phyloP scores from a whole-genome alignment of 2,888 invertebrate species.

The Drosophila cognata region DNA sequence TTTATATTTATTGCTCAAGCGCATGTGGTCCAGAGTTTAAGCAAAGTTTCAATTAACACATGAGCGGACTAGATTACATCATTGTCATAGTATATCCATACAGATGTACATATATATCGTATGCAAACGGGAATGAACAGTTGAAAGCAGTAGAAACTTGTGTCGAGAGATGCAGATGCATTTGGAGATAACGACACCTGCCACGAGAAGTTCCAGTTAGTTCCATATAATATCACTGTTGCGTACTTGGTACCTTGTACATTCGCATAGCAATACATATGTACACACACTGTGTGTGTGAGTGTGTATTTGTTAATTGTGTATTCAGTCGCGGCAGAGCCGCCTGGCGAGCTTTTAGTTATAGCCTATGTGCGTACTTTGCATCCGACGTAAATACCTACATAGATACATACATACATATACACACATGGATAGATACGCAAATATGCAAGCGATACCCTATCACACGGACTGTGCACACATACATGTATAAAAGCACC shows the following conservation, averaged over 20 bases:
- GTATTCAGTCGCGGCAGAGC: slow-evolving; percentile 32
- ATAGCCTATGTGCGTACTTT: slow-evolving; percentile 38
- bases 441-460: slow-evolving; percentile 15
- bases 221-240: slow-evolving; percentile 22
- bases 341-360: slow-evolving; percentile 41
- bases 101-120: not conserved
- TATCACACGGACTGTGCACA: slow-evolving; percentile 30
- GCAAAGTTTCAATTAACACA: slow-evolving; percentile 3
- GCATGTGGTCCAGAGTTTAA: slow-evolving; percentile 30
- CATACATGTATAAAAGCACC: not conserved
- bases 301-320: not conserved
- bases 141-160: not conserved
- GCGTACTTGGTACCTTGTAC: slow-evolving; percentile 27
- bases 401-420: slow-evolving; percentile 10
- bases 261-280: slow-evolving; percentile 7
- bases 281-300: slow-evolving; percentile 4
- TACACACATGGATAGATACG: slow-evolving; percentile 1
- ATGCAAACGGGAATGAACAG: not conserved
- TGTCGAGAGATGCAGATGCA: slow-evolving; percentile 19
- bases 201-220: slow-evolving; percentile 17
- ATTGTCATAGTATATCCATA: slow-evolving; percentile 7
- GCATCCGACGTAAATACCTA: slow-evolving; percentile 26
- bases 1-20: not conserved
- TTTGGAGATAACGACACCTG: slow-evolving; percentile 12
- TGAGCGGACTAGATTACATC: slow-evolving; percentile 24